These are phyloP conservation scores for Aphyosemion australe DNA, from an alignment of 2,113 vertebrate genomes.

Conservation along the genomic window DNA sequence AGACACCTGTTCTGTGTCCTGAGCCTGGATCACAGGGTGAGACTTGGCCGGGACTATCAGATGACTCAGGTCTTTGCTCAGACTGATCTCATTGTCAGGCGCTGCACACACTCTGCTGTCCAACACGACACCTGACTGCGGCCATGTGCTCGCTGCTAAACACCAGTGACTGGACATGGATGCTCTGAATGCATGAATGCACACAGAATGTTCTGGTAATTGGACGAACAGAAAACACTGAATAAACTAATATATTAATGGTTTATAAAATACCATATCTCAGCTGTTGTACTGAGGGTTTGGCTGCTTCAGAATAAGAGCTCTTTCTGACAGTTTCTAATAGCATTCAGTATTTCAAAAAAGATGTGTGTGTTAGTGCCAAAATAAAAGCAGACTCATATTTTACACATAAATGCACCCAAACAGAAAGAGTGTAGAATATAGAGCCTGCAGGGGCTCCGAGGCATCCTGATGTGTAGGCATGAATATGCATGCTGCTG, in stretches of 20 bases:
- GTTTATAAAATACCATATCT: too few relatives aligned
- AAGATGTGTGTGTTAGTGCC: conserved; percentile 8
- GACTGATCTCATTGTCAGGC: conserved; percentile 4
- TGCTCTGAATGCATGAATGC: too few relatives aligned
- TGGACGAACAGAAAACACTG: too few relatives aligned
- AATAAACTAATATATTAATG: too few relatives aligned
- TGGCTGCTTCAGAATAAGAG: conserved; percentile 1
- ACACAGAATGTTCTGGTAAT: too few relatives aligned
- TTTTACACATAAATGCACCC: conserved; percentile 50
- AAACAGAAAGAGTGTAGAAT: conserved; percentile 29
- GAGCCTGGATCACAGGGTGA: conserved; percentile 51
- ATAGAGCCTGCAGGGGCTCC: conserved; percentile 29
- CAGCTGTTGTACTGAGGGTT: too few relatives aligned
- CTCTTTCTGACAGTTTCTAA: conserved; percentile 4
- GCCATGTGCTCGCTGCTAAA: conserved; percentile 58
- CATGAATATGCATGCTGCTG: conserved; percentile 60
- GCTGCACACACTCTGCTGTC: conserved; percentile 15
- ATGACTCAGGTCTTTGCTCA: conserved; percentile 70
- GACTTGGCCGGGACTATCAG: conserved; percentile 54
- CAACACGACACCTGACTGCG: conserved; percentile 29
- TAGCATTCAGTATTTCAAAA: conserved; percentile 11
- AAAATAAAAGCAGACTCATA: conserved; percentile 43
- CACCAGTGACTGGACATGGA: conserved; percentile 12
- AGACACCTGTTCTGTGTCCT: conserved; percentile 54
- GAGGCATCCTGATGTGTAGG: conserved; percentile 44